Evolutionary conservation across 2,888 invertebrate genomes (phyloP).

Genomic region (Nemurella pictetii): DNA sequence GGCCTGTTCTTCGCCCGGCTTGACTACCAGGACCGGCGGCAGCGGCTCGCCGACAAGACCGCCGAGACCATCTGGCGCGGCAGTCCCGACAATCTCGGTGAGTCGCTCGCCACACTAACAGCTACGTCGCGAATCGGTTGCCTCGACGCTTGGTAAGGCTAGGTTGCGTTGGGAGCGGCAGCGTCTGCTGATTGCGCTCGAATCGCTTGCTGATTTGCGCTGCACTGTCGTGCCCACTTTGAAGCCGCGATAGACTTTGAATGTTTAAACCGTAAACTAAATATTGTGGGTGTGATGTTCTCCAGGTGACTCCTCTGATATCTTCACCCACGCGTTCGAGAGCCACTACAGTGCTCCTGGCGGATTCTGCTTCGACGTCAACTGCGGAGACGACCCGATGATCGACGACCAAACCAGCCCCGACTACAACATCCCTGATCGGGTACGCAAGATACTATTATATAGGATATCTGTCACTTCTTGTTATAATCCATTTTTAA

Average conservation of each 20-base stretch:
- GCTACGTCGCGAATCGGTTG: too few relatives aligned
- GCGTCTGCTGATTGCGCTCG: too few relatives aligned
- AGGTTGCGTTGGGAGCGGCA: too few relatives aligned
- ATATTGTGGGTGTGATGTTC: not conserved
- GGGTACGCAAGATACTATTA: not conserved
- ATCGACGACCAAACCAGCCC: conserved; percentile 56
- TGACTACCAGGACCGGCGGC: conserved; percentile 66
- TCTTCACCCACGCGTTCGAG: conserved; percentile 59
- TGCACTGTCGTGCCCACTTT: too few relatives aligned
- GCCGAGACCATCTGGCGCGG: conserved; percentile 75
- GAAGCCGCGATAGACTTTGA: too few relatives aligned
- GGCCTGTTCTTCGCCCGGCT: conserved; percentile 72
- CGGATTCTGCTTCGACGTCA: conserved; percentile 61
- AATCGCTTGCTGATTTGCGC: too few relatives aligned
- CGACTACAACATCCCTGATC: conserved; percentile 53
- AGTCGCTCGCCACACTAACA: too few relatives aligned
- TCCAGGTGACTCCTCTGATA: conserved; percentile 46
- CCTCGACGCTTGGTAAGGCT: too few relatives aligned
- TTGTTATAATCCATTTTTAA: too few relatives aligned
- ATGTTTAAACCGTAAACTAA: too few relatives aligned
- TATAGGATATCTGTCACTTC: not conserved
- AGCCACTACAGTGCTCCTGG: conserved; percentile 56
- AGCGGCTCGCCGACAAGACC: conserved; percentile 59
- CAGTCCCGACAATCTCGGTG: conserved; percentile 59
- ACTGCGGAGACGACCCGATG: conserved; percentile 56